These are phyloP conservation scores for Myotis daubentonii DNA, from an alignment of 2,797 vertebrate species.

Conservation along the genomic window DNA sequence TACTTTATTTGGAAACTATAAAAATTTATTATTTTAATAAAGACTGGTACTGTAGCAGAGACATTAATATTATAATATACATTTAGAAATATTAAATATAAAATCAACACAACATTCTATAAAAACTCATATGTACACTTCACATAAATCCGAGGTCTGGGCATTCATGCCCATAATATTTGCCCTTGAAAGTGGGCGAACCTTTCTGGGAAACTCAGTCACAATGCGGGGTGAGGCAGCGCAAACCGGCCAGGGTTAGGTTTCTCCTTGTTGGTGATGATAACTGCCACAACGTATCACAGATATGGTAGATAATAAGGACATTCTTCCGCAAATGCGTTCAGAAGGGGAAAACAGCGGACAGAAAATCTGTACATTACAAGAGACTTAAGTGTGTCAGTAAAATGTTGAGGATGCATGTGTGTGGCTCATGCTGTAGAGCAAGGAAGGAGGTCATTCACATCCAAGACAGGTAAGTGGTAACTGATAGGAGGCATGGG, in stretches of 20 bases:
- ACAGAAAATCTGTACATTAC: background rate
- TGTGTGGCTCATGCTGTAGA: background rate
- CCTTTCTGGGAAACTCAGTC: conserved; percentile 94
- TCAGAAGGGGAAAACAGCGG: background rate
- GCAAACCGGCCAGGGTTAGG: conserved; percentile 95
- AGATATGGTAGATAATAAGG: conserved; percentile 94
- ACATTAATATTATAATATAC: conserved; percentile 89
- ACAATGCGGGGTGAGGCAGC: conserved; percentile 86
- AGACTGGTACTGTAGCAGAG: conserved; percentile 22
- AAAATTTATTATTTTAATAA: conserved; percentile 88
- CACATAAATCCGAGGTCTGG: conserved; percentile 53
- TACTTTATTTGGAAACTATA: conserved; percentile 83
- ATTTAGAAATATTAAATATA: conserved; percentile 88
- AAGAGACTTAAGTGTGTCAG: background rate
- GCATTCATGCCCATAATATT: conserved; percentile 69
- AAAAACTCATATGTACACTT: conserved; percentile 85
- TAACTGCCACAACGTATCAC: conserved; percentile 93
- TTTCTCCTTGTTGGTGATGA: conserved; percentile 94
- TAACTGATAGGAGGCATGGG: background rate
- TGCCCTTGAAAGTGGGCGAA: conserved; percentile 88
- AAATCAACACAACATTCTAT: conserved; percentile 83
- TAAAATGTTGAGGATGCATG: background rate
- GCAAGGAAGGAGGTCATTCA: background rate
- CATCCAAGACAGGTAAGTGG: background rate
- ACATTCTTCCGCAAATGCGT: background rate